Percentiles rank a stretch among this genome's conserved stretches.
Conservation (phyloP, 1,140 invertebrate genomes). For the Acromyrmex heyeri region DNA sequence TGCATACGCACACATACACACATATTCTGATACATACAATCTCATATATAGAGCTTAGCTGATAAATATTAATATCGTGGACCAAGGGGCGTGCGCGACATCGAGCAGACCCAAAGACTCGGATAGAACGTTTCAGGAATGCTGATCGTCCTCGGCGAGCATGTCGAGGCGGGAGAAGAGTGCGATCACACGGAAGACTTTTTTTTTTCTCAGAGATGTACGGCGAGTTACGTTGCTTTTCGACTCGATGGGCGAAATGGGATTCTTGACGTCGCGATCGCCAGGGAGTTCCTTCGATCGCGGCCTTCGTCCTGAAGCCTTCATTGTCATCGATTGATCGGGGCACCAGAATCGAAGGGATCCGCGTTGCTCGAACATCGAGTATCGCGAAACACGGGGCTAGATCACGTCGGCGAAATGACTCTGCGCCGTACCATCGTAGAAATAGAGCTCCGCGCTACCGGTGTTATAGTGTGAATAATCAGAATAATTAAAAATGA, state of each 20-base stretch:
- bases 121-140: slow-evolving; percentile 86
- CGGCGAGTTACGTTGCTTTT: slow-evolving; percentile 85
- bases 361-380: not conserved
- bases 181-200: slow-evolving; percentile 55
- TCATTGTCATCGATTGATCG: not conserved
- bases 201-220: slow-evolving; percentile 77
- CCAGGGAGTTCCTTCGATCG: slow-evolving; percentile 5
- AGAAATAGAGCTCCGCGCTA: not conserved
- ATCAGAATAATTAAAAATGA: slow-evolving; percentile 19
- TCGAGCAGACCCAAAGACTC: slow-evolving; percentile 80
- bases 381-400: not conserved
- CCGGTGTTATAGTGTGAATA: not conserved
- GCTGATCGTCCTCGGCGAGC: slow-evolving; percentile 54
- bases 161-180: slow-evolving; percentile 18
- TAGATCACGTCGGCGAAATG: slow-evolving; percentile 8
- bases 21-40: not conserved
- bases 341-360: not conserved
- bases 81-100: slow-evolving; percentile 20
- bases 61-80: slow-evolving; percentile 15
- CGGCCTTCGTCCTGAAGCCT: slow-evolving; percentile 8
- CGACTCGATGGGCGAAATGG: slow-evolving; percentile 80
- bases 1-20: not conserved
- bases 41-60: slow-evolving; percentile 9
- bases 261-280: slow-evolving; percentile 23
- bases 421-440: slow-evolving; percentile 15